Evolutionary conservation across 1,140 invertebrate species (phyloP).

Genomic region (Cotesia chilonis): DNA sequence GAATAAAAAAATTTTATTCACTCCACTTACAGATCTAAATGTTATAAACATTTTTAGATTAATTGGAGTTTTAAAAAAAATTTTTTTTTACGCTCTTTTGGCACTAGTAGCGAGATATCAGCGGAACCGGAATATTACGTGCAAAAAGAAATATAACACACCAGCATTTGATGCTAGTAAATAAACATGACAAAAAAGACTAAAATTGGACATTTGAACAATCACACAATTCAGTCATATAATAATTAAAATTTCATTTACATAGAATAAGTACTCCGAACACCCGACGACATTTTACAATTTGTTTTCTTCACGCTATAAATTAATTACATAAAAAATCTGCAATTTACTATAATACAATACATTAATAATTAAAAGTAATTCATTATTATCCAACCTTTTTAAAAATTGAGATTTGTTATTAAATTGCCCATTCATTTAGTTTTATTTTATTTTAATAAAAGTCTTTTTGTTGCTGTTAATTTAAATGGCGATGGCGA

Average conservation of each 20-base stretch:
- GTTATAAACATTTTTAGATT: no score
- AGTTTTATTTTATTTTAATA: not conserved
- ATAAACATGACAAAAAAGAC: no score
- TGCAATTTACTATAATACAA: constrained; percentile 63
- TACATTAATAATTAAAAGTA: constrained; percentile 44
- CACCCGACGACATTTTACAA: constrained; percentile 41
- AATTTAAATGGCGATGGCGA: constrained; percentile 30
- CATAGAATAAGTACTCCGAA: constrained; percentile 52
- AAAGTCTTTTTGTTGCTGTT: constrained; percentile 28
- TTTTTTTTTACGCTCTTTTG: no score
- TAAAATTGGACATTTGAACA: constrained; percentile 2
- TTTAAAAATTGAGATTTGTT: constrained; percentile 44
- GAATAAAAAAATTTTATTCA: no score
- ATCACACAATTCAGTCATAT: constrained; percentile 12
- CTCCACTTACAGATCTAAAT: no score
- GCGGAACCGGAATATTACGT: not conserved
- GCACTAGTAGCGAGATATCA: not conserved
- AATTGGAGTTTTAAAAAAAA: no score
- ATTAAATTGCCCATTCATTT: not conserved
- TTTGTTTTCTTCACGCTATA: constrained; percentile 56
- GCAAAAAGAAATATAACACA: not conserved
- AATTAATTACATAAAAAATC: constrained; percentile 64
- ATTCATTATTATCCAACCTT: constrained; percentile 56
- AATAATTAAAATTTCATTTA: constrained; percentile 34
- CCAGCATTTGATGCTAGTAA: not conserved